Base-by-base conservation (phyloP, 2,888 invertebrate species). In the Iphiclides podalirius region DNA sequence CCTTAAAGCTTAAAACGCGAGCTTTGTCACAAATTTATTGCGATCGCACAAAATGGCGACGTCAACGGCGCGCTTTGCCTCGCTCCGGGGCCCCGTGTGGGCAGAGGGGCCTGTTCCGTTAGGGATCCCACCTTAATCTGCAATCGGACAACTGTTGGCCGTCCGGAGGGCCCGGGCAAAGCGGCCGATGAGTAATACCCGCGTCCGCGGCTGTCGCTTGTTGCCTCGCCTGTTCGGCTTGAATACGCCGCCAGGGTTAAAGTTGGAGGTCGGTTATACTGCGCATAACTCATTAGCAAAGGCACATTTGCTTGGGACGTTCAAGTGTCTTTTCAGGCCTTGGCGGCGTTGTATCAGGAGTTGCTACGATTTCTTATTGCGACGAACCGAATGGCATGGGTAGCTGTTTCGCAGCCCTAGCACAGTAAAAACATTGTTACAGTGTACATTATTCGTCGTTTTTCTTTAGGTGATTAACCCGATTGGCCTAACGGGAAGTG, bases 101-200 rank as follows among this genome's bases (percentile, higher is more conserved):
- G 79, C 76, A 63, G n/a, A n/a, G n/a, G 61, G 51, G 60, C 61
- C 53, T 58, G 67, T 78, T 79, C 86, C 85, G 84, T 86, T 86
- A 85, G 74, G 75, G 76, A 74, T 78, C 73, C 73, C 71, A 71
- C 66, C 66, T 61, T 78, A 77, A 83, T 86, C 83, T 83, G 58
- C 66, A 79, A 83, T 86, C 85, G 75, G 68, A 78, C 74, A 70
- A 70, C 72, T 78, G 77, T 75, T 58, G 66, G 65, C 62, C 7
- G 47, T 47, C 31, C n/a, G n/a, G n/a, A n/a, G n/a, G n/a, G n/a
- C n/a, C 16, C 60, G 76, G 67, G 83, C 84, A 81, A 79, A 79
- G 71, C 69, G 67, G 70, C 64, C 68, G 72, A 76, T 82, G 81
- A 84, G 75, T 81, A 72, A 84, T 84, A 75, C 52, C 61, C 59